A percentile compares a stretch with the other conserved stretches of the same genome.
Evolutionary conservation across 1,140 invertebrate genomes (phyloP).

Genomic region (Trachymyrmex cornetzi): DNA sequence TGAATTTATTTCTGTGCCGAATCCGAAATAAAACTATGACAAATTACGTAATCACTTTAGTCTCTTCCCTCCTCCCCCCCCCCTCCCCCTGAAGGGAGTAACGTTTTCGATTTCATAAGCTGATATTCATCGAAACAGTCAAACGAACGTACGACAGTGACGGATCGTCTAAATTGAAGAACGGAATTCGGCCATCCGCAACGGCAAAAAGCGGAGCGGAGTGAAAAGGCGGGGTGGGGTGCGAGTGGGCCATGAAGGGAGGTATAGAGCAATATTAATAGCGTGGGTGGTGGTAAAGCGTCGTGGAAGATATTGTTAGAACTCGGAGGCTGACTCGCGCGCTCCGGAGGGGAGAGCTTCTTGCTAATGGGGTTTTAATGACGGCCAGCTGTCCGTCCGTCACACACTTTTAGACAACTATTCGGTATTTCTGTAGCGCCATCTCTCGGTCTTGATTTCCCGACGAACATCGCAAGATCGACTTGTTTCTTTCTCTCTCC

Average conservation of each 20-base stretch:
- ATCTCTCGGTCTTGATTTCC: conserved; percentile 75
- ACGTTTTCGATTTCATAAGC: conserved; percentile 44
- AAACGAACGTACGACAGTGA: conserved; percentile 55
- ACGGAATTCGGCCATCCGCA: conserved; percentile 20
- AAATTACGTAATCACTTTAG: conserved; percentile 48
- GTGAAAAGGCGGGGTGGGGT: background rate
- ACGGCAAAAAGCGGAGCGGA: background rate
- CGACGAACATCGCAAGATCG: conserved; percentile 40
- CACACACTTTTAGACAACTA: conserved; percentile 84
- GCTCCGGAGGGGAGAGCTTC: conserved; percentile 77
- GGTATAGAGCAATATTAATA: conserved; percentile 84
- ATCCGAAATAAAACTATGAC: conserved; percentile 52
- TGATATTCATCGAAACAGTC: conserved; percentile 23
- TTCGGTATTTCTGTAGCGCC: conserved; percentile 78
- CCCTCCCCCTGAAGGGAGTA: background rate
- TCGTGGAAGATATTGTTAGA: conserved; percentile 85
- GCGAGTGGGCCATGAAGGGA: conserved; percentile 56
- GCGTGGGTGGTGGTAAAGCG: conserved; percentile 82
- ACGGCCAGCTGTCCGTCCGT: conserved; percentile 86
- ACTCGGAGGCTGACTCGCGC: conserved; percentile 79
- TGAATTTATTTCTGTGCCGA: conserved; percentile 66
- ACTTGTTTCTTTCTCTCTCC: conserved; percentile 1
- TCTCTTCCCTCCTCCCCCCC: background rate
- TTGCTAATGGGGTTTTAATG: conserved; percentile 87
- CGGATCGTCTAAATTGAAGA: conserved; percentile 68